Evolutionary conservation across 2,797 vertebrate species (phyloP).

Genomic region (Heteromormyrus szaboi): DNA sequence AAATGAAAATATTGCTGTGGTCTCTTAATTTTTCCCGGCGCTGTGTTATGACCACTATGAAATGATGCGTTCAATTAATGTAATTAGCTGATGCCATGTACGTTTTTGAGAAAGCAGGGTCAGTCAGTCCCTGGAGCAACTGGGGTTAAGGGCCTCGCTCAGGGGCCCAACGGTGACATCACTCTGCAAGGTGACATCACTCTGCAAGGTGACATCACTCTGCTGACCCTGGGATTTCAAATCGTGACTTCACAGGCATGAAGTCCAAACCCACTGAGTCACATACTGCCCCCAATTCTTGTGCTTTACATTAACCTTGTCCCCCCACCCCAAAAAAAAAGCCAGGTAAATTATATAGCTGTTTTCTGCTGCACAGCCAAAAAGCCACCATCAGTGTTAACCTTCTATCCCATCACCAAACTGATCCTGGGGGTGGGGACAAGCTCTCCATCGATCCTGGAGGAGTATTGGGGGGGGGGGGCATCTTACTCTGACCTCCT

Average conservation of each 20-base stretch:
- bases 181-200: neutral
- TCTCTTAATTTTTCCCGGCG: neutral
- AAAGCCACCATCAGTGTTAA: neutral
- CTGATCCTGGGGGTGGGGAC: neutral
- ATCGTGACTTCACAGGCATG: neutral
- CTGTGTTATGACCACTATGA: neutral
- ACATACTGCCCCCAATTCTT: neutral
- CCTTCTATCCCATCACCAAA: neutral
- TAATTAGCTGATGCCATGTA: neutral
- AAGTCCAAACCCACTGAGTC: neutral
- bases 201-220: neutral
- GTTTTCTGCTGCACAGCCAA: neutral
- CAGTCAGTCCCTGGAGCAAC: neutral
- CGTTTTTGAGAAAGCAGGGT: neutral
- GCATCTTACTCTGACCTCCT: neutral
- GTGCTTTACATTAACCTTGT: neutral
- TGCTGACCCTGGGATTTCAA: neutral
- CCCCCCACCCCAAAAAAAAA: neutral
- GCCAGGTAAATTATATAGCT: neutral
- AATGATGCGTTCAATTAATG: neutral
- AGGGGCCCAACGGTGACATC: neutral
- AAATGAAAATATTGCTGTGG: neutral
- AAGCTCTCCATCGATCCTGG: neutral
- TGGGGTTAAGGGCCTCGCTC: neutral
- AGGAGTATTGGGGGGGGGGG: neutral